Percentiles rank a stretch among this genome's conserved stretches.
Conservation (phyloP, 1,140 invertebrate species). For the Meloidogyne hapla region DNA sequence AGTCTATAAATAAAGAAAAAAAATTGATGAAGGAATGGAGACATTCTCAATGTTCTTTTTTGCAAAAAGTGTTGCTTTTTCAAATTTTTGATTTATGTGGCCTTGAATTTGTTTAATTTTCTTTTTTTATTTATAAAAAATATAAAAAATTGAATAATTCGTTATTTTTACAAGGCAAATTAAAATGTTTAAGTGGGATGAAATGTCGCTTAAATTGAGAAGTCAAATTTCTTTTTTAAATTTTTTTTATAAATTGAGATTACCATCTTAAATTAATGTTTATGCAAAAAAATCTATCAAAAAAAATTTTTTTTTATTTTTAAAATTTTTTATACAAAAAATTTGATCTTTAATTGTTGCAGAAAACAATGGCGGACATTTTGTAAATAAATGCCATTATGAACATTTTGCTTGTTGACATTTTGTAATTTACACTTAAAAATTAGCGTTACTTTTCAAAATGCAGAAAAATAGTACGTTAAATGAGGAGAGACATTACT, state of each 20-base stretch:
- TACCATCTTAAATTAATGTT: not conserved
- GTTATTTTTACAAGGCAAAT: not conserved
- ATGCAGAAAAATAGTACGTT: too few species aligned
- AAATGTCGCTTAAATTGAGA: not conserved
- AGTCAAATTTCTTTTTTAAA: not conserved
- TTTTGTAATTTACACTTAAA: too few species aligned
- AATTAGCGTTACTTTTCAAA: too few species aligned
- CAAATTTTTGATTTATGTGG: not conserved
- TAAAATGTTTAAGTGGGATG: not conserved
- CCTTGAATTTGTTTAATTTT: not conserved
- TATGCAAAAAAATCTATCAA: not conserved
- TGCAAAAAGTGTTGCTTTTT: not conserved
- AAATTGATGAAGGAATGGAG: not conserved
- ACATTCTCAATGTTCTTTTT: not conserved
- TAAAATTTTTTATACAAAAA: too few species aligned
- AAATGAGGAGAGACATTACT: too few species aligned
- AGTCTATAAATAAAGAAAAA: not conserved
- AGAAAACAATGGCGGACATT: too few species aligned
- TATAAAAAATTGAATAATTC: not conserved
- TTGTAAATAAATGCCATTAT: too few species aligned
- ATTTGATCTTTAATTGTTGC: too few species aligned
- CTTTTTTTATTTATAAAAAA: not conserved
- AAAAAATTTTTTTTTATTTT: not conserved
- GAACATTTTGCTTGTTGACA: too few species aligned
- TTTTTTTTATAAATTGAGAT: too few species aligned